Conservation (phyloP, 2,113 vertebrate species). For the Istiophorus platypterus region DNA sequence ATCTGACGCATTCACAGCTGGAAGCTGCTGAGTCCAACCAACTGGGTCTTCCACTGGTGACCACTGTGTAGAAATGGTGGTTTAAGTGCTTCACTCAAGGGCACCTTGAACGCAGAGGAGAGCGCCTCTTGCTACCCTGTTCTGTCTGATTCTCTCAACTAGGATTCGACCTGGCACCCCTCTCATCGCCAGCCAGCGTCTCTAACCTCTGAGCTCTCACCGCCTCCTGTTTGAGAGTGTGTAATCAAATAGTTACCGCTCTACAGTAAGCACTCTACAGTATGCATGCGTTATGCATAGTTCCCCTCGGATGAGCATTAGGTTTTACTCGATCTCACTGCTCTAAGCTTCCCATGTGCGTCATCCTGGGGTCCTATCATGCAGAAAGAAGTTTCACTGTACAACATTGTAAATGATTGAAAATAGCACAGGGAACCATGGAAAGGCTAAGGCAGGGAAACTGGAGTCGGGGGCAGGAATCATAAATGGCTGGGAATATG, state of each 20-base stretch:
- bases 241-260: conserved; percentile 57
- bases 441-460: not conserved
- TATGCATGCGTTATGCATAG: conserved; percentile 66
- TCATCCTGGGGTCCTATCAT: conserved; percentile 67
- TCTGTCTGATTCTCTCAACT: conserved; percentile 23
- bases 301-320: conserved; percentile 78
- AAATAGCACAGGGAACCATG: conserved; percentile 61
- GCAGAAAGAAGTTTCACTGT: conserved; percentile 73
- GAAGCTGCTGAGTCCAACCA: conserved; percentile 66
- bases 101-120: conserved; percentile 64
- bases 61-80: conserved; percentile 35
- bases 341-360: conserved; percentile 70
- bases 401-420: conserved; percentile 76
- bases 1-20: conserved; percentile 73
- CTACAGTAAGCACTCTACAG: conserved; percentile 54
- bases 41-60: conserved; percentile 51
- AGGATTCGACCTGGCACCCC: conserved; percentile 45
- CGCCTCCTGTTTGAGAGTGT: not conserved
- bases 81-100: conserved; percentile 61
- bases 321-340: conserved; percentile 77
- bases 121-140: not conserved
- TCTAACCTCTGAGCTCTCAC: conserved; percentile 35
- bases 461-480: conserved; percentile 1
- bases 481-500: conserved; percentile 43
- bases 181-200: conserved; percentile 35